Percentiles rank a stretch among this genome's conserved stretches.
Evolutionary conservation across 1,140 invertebrate genomes (phyloP).

Genomic region (Diorhabda carinulata): DNA sequence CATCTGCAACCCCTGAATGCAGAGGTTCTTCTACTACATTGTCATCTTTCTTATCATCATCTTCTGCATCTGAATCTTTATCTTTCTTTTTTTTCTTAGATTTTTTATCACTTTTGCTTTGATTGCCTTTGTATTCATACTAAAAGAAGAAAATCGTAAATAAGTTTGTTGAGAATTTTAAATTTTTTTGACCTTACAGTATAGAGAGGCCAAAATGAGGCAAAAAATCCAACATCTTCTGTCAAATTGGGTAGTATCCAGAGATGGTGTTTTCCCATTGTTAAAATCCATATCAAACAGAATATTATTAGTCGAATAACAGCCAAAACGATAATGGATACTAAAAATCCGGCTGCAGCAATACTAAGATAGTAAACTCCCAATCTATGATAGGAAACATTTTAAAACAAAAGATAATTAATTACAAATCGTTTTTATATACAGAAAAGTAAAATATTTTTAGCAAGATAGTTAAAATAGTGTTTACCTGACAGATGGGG

Average conservation of each 20-base stretch:
- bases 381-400: constrained; percentile 55
- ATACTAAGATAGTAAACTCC: constrained; percentile 97
- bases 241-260: constrained; percentile 98
- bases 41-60: constrained; percentile 48
- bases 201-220: constrained; percentile 97
- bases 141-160: constrained; percentile 46
- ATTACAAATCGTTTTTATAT: constrained; percentile 13
- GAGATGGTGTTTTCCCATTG: constrained; percentile 87
- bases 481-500: constrained; percentile 72
- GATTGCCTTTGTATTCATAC: constrained; percentile 69
- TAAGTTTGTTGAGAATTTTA: not conserved
- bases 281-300: constrained; percentile 83
- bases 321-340: constrained; percentile 87
- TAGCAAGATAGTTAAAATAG: constrained; percentile 3
- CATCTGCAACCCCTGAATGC: constrained; percentile 12
- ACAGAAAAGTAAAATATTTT: constrained; percentile 8
- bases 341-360: constrained; percentile 88
- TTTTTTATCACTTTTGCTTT: constrained; percentile 54
- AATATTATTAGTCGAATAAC: constrained; percentile 88
- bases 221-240: constrained; percentile 97
- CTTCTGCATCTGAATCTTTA: constrained; percentile 69
- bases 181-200: constrained; percentile 57
- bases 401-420: constrained; percentile 34
- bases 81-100: constrained; percentile 78
- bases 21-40: constrained; percentile 9